Percentiles rank a stretch among this genome's conserved stretches.
These are phyloP conservation scores for Rhinoderma darwinii DNA, from an alignment of 2,113 vertebrate genomes.

Conservation along the genomic window DNA sequence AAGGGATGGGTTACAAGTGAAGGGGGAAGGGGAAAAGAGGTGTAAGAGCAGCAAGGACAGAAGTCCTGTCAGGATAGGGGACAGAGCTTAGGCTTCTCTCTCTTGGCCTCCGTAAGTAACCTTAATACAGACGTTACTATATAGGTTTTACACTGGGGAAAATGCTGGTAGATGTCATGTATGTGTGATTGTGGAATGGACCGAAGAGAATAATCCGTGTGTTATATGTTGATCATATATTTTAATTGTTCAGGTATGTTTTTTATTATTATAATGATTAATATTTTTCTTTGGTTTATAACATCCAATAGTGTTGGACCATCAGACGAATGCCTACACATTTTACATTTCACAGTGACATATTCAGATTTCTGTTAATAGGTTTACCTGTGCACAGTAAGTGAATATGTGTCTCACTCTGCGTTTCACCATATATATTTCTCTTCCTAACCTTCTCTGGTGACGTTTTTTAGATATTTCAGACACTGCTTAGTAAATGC, in stretches of 20 bases:
- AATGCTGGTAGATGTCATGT: background rate
- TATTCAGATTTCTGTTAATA: background rate
- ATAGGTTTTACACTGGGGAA: background rate
- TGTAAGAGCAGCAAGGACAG: conserved; percentile 42
- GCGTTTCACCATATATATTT: background rate
- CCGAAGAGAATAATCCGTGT: background rate
- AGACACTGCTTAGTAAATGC: background rate
- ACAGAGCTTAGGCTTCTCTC: conserved; percentile 22
- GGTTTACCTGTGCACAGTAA: background rate
- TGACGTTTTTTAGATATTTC: conserved; percentile 25
- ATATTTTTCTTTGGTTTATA: background rate
- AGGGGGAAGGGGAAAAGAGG: conserved; percentile 39
- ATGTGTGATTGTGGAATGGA: background rate
- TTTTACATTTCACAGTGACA: background rate
- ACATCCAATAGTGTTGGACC: background rate
- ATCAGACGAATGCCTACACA: background rate
- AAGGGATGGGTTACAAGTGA: conserved; percentile 57
- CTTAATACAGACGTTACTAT: background rate
- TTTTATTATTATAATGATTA: background rate
- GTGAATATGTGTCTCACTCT: background rate
- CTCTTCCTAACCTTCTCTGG: conserved; percentile 19
- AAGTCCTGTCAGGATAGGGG: conserved; percentile 44
- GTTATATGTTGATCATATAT: background rate
- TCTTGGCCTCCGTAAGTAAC: conserved; percentile 49
- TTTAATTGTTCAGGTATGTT: background rate